Evolutionary conservation across 2,113 vertebrate genomes (phyloP), one percentile per base, ranked within the genome.

Genomic region (Limnothrissa miodon): DNA sequence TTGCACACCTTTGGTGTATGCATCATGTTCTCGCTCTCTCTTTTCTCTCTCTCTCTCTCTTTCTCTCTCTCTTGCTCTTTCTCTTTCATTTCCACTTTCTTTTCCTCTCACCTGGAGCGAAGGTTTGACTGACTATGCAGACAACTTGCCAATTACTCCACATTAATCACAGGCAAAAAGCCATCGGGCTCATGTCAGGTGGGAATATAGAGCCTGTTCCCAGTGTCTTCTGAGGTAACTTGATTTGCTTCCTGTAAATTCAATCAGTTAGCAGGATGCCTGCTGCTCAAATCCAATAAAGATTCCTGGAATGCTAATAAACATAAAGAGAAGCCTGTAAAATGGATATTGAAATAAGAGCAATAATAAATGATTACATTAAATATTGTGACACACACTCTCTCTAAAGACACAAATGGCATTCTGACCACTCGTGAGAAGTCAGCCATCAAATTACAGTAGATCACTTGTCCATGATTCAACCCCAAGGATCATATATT

Each of bases 61-160:
- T 25, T 48, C 42, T 51, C 44, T n/a, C n/a, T 13, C 79, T 29
- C 79, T 5, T 9, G 0, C 42, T 13, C 78, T 21, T 8, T 21
- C 23, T n/a, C 25, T 42, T 66, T 19, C 2, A 29, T 70, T 45
- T 19, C 48, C 25, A 25, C 81, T 78, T 7, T 46, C 79, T 25
- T 53, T 62, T 56, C 45, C 45, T 82, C 29, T 85, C 59, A 87
- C 82, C 84, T 83, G 86, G 45, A 83, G 74, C 79, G 83, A 82
- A 87, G 79, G 81, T 83, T 83, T 85, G 66, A 87, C 82, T 87
- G 80, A 82, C 83, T 80, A 78, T 82, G 83, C 80, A 80, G 84
- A 78, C 81, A 78, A 81, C 82, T 85, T 83, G 84, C 82, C 84
- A 87, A 85, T 87, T 87, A 87, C 82, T 25, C 74, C 74, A 85